Percentiles rank a stretch among this genome's conserved stretches.
Conservation (phyloP, 1,140 invertebrate genomes). For the Drosophila sp. region DNA sequence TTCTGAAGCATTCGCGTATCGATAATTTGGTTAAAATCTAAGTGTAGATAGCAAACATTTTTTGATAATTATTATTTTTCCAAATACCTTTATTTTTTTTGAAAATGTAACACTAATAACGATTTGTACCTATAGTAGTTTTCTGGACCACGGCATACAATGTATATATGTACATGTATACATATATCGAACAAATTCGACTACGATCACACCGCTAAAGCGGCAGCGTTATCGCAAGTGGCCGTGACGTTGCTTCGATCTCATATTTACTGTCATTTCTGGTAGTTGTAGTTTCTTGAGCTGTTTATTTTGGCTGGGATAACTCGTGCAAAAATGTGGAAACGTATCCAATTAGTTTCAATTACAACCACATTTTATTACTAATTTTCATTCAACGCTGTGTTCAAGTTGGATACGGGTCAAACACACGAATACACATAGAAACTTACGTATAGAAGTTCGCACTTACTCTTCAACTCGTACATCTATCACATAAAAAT, state of each 20-base stretch:
- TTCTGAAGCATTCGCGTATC: not conserved
- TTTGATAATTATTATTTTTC: too few relatives aligned
- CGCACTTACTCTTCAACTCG: not conserved
- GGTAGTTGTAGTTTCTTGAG: not conserved
- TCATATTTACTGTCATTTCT: constrained; percentile 6
- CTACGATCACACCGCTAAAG: not conserved
- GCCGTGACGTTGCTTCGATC: constrained; percentile 1
- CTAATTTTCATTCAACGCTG: constrained; percentile 28
- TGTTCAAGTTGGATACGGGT: not conserved
- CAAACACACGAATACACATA: not conserved
- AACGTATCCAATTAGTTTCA: constrained; percentile 40
- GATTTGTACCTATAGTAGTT: too few relatives aligned
- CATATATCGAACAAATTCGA: not conserved
- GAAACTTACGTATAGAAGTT: not conserved
- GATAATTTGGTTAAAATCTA: too few relatives aligned
- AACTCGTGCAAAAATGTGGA: constrained; percentile 40
- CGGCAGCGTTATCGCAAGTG: constrained; percentile 1
- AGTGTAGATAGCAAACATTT: too few relatives aligned
- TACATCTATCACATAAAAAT: constrained; percentile 25
- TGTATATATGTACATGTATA: not conserved
- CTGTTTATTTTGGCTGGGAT: not conserved
- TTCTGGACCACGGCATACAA: too few relatives aligned
- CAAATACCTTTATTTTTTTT: too few relatives aligned
- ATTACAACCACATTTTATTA: constrained; percentile 33
- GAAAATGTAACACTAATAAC: too few relatives aligned